Evolutionary conservation across 1,140 invertebrate genomes (phyloP).

Genomic region (Notospermus geniculatus): DNA sequence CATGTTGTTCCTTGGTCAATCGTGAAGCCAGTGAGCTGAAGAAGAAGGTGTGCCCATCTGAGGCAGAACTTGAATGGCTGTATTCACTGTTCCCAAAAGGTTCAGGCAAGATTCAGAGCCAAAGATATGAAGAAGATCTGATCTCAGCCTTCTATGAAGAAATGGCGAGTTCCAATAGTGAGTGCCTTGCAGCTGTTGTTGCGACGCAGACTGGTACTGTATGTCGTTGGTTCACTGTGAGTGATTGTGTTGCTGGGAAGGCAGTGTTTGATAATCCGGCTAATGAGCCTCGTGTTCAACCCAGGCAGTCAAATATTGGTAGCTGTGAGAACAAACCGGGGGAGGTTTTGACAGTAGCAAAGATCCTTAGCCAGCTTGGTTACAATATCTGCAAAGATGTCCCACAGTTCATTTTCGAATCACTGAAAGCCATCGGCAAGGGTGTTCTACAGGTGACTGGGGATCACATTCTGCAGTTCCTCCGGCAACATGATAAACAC

Average conservation of each 20-base stretch:
- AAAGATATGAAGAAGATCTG: neutral
- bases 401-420: no score
- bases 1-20: conserved; percentile 28
- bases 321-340: neutral
- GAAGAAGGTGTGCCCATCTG: neutral
- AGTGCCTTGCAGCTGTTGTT: neutral
- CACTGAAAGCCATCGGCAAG: no score
- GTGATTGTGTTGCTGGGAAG: neutral
- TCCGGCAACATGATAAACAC: no score
- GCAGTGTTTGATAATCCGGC: neutral
- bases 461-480: no score
- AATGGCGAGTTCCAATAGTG: conserved; percentile 16
- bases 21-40: neutral
- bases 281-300: neutral
- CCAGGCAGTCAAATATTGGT: neutral
- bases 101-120: neutral
- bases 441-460: no score
- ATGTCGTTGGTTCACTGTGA: neutral
- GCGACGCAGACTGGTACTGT: neutral
- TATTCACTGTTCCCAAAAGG: conserved; percentile 22
- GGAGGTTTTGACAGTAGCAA: neutral
- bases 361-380: neutral
- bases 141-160: conserved; percentile 4
- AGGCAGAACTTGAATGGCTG: conserved; percentile 9
- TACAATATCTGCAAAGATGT: neutral